Conservation (phyloP, 2,113 vertebrate genomes). For the Crypturellus undulatus region DNA sequence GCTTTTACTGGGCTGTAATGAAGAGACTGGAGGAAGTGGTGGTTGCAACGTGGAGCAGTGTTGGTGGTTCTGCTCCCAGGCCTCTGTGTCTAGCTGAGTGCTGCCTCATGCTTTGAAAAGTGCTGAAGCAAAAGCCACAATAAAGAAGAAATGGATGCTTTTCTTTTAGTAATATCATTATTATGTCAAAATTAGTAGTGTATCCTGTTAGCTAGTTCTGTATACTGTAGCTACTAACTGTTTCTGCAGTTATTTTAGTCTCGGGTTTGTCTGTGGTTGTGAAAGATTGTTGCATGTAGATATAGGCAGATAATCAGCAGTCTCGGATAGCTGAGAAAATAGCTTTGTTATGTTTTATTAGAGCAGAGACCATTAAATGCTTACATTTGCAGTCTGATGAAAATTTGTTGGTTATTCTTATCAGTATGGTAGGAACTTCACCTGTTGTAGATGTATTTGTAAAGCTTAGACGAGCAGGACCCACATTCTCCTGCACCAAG, state of each 20-base stretch:
- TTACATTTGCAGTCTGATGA: background rate
- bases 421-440: background rate
- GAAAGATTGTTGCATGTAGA: background rate
- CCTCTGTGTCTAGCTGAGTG: background rate
- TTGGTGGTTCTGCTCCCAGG: too few species aligned
- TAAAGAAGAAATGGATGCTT: background rate
- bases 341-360: background rate
- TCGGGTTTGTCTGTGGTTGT: background rate
- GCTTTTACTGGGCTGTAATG: background rate
- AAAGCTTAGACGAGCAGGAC: background rate
- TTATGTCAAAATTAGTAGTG: rapidly evolving
- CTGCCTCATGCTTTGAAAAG: background rate
- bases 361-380: background rate
- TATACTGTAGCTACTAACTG: background rate
- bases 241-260: background rate
- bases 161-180: background rate
- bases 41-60: background rate
- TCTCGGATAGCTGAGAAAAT: background rate
- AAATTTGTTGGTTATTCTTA: background rate
- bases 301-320: background rate
- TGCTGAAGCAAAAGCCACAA: background rate
- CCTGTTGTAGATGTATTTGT: background rate
- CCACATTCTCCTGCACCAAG: background rate
- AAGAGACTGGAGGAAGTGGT: background rate
- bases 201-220: background rate